A percentile compares a stretch with the other conserved stretches of the same genome.
Evolutionary conservation across 2,888 invertebrate species (phyloP).

Genomic region (Trachelus troglodyta): DNA sequence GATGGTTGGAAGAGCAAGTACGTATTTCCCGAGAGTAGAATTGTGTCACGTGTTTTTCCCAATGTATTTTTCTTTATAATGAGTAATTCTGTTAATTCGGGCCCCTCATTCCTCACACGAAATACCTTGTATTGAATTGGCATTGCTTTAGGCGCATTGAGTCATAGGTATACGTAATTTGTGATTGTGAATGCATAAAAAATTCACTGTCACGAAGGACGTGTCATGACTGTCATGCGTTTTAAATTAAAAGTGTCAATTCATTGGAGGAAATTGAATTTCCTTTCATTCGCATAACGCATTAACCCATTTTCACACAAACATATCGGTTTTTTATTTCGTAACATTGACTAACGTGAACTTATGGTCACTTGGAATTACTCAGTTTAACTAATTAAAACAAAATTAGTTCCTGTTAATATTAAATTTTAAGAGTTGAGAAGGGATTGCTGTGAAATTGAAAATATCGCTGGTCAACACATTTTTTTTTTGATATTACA

Average conservation of each 20-base stretch:
- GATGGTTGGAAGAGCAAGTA: constrained; percentile 99
- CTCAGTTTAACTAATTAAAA: neutral
- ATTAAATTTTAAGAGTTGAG: neutral
- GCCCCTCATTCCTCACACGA: neutral
- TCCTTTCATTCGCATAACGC: constrained; percentile 9
- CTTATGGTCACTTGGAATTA: neutral
- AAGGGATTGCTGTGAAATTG: neutral
- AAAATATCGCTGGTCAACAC: neutral
- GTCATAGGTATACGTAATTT: neutral
- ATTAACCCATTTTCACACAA: constrained; percentile 7
- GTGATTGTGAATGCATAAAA: neutral
- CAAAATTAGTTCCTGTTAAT: neutral
- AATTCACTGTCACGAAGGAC: neutral
- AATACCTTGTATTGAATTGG: neutral
- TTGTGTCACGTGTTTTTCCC: constrained; percentile 54
- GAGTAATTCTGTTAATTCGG: constrained; percentile 18
- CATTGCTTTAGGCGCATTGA: neutral
- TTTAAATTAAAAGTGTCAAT: neutral
- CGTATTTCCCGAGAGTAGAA: constrained; percentile 74
- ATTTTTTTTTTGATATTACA: neutral
- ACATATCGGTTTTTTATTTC: neutral
- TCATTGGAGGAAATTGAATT: constrained; percentile 4
- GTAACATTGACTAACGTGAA: neutral
- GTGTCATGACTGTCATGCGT: neutral
- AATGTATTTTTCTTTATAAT: constrained; percentile 27